Conservation (phyloP, 2,888 invertebrate species). For the Agrochola lota region DNA sequence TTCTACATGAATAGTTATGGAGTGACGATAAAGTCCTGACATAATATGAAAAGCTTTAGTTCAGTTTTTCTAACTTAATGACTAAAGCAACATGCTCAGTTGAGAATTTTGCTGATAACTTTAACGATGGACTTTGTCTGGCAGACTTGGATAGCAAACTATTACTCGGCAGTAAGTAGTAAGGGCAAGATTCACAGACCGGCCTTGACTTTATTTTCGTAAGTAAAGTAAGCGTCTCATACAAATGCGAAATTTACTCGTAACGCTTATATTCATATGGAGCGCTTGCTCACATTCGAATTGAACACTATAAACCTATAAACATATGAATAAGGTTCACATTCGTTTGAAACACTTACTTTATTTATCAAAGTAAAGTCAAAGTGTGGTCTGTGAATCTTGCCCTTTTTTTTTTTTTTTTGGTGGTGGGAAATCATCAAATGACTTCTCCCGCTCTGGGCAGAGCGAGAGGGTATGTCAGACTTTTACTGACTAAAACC, state of each 20-base stretch:
- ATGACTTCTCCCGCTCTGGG: too few species aligned
- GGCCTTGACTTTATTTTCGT: not conserved
- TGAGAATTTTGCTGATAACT: slow-evolving; percentile 42
- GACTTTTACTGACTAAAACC: too few species aligned
- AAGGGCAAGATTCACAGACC: not conserved
- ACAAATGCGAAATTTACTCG: not conserved
- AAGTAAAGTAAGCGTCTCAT: not conserved
- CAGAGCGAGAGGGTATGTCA: too few species aligned
- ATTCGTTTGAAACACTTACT: not conserved
- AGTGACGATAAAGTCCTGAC: not conserved
- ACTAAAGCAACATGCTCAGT: slow-evolving; percentile 13
- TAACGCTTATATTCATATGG: not conserved
- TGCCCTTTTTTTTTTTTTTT: too few species aligned
- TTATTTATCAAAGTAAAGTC: not conserved
- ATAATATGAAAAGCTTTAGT: not conserved
- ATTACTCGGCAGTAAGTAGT: slow-evolving; percentile 21
- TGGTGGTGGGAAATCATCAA: too few species aligned
- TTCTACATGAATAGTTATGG: not conserved
- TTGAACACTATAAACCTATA: not conserved
- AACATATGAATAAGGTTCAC: not conserved
- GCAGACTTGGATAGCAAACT: slow-evolving; percentile 34
- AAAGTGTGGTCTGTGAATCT: not conserved
- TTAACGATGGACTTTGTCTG: slow-evolving; percentile 49
- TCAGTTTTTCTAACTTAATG: slow-evolving; percentile 12
- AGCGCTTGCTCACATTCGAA: not conserved